phyloP scores from a whole-genome alignment of 2,888 invertebrate species.

The Cheilosia vernalis region DNA sequence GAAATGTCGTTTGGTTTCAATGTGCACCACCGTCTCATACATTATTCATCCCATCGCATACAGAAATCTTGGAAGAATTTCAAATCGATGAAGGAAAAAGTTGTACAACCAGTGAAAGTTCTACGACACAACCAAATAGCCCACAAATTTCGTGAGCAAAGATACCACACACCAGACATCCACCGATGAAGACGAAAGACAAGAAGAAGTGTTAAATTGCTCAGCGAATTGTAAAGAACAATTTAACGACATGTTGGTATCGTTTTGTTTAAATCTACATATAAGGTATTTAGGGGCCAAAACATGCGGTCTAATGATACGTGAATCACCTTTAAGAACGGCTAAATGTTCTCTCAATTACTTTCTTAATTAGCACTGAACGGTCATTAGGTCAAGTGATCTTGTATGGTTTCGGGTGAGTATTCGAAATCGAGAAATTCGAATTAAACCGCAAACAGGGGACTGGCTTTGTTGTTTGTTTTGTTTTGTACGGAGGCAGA shows the following conservation, averaged over 20 bases:
- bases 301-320: conserved; percentile 5
- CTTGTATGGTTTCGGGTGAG: conserved; percentile 4
- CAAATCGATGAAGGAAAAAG: conserved; percentile 64
- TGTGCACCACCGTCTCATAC: conserved; percentile 38
- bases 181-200: background rate
- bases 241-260: conserved; percentile 4
- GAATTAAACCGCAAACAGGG: background rate
- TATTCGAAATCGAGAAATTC: background rate
- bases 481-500: too few relatives aligned
- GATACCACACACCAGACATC: background rate
- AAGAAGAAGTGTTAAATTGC: conserved; percentile 21
- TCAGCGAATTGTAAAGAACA: conserved; percentile 14
- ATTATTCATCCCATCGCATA: conserved; percentile 63
- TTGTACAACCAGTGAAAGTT: conserved; percentile 72
- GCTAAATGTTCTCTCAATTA: conserved; percentile 13
- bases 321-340: conserved; percentile 7
- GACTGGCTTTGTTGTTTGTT: too few relatives aligned
- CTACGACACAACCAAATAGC: conserved; percentile 49
- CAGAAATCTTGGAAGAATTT: conserved; percentile 65
- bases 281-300: background rate
- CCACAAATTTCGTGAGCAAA: conserved; percentile 27
- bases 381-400: conserved; percentile 14
- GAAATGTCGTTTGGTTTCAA: conserved; percentile 13
- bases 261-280: conserved; percentile 16
- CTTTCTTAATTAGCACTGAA: conserved; percentile 12